Evolutionary conservation across 2,113 vertebrate species (phyloP), one percentile per base, ranked within the genome.

Genomic region (Trinectes maculatus): DNA sequence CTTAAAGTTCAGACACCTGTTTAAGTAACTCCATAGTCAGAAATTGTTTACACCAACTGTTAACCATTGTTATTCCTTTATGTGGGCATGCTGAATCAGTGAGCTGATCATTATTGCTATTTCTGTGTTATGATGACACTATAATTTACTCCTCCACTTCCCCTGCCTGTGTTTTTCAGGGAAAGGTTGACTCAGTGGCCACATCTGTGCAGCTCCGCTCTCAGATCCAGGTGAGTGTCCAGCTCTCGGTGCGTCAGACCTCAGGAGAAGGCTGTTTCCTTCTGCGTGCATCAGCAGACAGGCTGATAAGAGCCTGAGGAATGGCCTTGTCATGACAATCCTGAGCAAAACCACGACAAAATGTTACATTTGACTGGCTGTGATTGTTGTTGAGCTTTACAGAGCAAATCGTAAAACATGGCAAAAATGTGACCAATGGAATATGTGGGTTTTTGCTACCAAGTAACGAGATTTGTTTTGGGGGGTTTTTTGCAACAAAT

Each of bases 191-290:
- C 80, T 91, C 93, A 88, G 89, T 78, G 77, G 80, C 93, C 80
- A 90, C 94, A 67, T 96, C 96, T 61, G 87, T 95, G 84, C 94
- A 96, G 91, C 93, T 98, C 84, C 94, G 93, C 83, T 95, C 95
- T 52, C 94, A 98, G 89, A 93, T 95, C 85, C 95, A 98, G 94
- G 96, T 98, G 89, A 93, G 92, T 64, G 80, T 73, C 74, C 66
- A n/a, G 26, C 22, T 57, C 56, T 3, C 15, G 28, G 54, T 53
- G 66, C 74, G 74, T 85, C 60, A 76, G 62, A 65, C 47, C 71
- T 60, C 58, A 2, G 6, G 69, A 70, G 68, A 42, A 69, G 59
- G 39, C 33, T 0, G 29, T 71, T 87, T 84, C 84, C 84, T 82
- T 5, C 28, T n/a, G 7, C 8, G 29, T 61, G 70, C 28, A 57